phyloP scores from a whole-genome alignment of 2,113 vertebrate genomes.

The Serinus canaria region DNA sequence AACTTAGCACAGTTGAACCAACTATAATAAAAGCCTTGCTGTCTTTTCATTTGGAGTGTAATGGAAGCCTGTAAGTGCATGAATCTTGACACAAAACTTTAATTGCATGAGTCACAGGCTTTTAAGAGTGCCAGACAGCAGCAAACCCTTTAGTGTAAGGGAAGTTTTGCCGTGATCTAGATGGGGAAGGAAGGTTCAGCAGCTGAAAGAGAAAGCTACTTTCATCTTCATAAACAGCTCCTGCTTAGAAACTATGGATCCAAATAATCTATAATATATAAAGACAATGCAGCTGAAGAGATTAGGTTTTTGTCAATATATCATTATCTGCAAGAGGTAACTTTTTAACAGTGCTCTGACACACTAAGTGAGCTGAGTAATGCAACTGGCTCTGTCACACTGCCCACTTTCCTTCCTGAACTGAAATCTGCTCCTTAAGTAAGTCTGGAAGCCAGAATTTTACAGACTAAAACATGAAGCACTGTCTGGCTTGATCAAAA shows the following conservation, averaged over 20 bases:
- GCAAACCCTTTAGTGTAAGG: background rate
- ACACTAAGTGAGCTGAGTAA: background rate
- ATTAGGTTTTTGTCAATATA: background rate
- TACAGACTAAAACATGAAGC: background rate
- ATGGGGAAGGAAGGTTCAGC: background rate
- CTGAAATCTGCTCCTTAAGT: background rate
- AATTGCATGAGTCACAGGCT: background rate
- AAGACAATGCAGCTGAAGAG: background rate
- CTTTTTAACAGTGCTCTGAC: background rate
- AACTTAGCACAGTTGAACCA: background rate
- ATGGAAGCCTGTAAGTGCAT: background rate
- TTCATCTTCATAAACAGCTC: background rate
- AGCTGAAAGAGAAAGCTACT: background rate
- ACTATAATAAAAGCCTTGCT: background rate
- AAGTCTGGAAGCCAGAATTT: background rate
- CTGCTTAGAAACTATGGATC: background rate
- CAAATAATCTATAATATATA: background rate
- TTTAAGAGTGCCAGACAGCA: background rate
- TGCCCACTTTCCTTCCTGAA: background rate
- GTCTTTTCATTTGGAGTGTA: background rate
- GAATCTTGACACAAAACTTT: background rate
- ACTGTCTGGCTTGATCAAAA: background rate
- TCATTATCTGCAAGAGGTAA: background rate
- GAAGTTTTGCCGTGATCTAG: background rate
- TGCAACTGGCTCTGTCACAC: background rate